A percentile compares a stretch with the other conserved stretches of the same genome.
These are phyloP conservation scores for Megaceryle alcyon DNA, from an alignment of 2,797 vertebrate genomes.

Conservation along the genomic window DNA sequence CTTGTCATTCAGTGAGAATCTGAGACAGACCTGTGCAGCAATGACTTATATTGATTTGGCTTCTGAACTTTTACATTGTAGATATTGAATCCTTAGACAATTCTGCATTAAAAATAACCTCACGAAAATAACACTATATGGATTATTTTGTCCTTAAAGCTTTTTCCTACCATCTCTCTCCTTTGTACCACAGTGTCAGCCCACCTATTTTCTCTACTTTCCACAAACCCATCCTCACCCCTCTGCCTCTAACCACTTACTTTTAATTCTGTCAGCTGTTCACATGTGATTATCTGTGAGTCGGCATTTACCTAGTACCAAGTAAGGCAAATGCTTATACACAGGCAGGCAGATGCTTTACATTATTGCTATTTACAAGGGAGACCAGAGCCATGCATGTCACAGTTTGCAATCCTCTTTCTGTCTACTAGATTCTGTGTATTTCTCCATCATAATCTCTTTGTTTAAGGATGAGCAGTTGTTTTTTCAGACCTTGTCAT, in stretches of 20 bases:
- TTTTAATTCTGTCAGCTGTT: constrained; percentile 29
- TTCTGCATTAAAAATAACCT: constrained; percentile 21
- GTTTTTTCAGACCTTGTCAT: neutral
- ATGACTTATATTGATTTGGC: neutral
- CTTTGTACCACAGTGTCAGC: neutral
- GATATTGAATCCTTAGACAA: constrained; percentile 15
- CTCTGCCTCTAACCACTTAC: neutral
- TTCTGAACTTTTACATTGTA: neutral
- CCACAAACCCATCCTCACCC: neutral
- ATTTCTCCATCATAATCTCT: neutral
- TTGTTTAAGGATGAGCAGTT: constrained; percentile 6
- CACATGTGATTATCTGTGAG: neutral
- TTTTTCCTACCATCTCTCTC: neutral
- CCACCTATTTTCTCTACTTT: neutral
- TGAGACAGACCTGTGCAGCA: neutral
- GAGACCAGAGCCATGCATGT: neutral
- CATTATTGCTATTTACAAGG: constrained; percentile 53
- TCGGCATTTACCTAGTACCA: constrained; percentile 31
- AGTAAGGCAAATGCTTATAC: neutral
- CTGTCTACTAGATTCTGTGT: neutral
- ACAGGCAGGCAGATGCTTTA: constrained; percentile 45
- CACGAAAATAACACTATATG: neutral
- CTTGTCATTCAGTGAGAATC: neutral
- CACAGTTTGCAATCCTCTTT: neutral
- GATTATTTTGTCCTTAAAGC: neutral